Conservation (phyloP, 2,888 invertebrate genomes). For the Heliothis peltigera region DNA sequence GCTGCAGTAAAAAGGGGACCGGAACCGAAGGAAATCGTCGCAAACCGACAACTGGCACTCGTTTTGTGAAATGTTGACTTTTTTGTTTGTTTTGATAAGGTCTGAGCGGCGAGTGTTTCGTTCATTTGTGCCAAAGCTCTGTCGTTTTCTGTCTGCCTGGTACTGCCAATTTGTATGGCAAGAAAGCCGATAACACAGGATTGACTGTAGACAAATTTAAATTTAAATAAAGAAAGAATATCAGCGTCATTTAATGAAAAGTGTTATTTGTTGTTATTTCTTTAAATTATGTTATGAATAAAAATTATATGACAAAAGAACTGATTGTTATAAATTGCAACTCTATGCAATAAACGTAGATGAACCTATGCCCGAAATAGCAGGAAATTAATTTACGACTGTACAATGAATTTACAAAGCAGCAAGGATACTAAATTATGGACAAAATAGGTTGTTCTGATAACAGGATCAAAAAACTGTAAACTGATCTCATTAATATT, state of each 20-base stretch:
- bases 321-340: no score
- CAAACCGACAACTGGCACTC: constrained; percentile 50
- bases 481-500: constrained; percentile 52
- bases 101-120: constrained; percentile 14
- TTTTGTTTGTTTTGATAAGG: constrained; percentile 56
- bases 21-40: constrained; percentile 60
- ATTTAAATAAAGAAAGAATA: no score
- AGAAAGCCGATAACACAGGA: constrained; percentile 6
- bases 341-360: no score
- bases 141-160: constrained; percentile 16
- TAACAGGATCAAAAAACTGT: constrained; percentile 25
- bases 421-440: constrained; percentile 1
- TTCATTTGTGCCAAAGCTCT: constrained; percentile 33
- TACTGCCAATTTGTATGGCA: constrained; percentile 4
- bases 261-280: no score
- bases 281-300: no score
- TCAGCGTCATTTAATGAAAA: no score
- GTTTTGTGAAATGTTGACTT: constrained; percentile 55
- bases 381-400: no score
- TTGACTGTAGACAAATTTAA: no score
- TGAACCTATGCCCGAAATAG: no score
- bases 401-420: no score
- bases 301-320: no score
- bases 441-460: not conserved
- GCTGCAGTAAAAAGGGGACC: constrained; percentile 55